A percentile compares a stretch with the other conserved stretches of the same genome.
phyloP scores from a whole-genome alignment of 2,888 invertebrate genomes.

The Sarcophaga subvicina region DNA sequence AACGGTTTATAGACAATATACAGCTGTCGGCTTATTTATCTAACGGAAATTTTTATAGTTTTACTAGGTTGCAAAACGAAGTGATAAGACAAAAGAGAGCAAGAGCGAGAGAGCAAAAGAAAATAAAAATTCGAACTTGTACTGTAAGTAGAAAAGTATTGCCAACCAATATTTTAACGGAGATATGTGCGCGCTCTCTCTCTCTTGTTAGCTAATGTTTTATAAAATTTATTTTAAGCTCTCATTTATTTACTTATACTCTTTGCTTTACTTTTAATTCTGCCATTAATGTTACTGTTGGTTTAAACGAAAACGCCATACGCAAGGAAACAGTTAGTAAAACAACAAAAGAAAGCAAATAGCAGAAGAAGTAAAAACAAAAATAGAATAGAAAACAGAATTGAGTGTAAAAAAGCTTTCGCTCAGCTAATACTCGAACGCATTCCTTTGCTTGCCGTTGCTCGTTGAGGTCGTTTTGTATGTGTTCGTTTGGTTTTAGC shows the following conservation, averaged over 20 bases:
- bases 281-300: constrained; percentile 21
- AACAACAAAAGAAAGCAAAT: constrained; percentile 46
- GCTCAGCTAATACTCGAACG: constrained; percentile 75
- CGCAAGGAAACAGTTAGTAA: constrained; percentile 33
- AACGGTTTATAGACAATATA: constrained; percentile 44
- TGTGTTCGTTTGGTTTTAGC: constrained; percentile 54
- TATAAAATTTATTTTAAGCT: background rate
- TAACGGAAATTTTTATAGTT: constrained; percentile 50
- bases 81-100: background rate
- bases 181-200: background rate
- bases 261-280: background rate
- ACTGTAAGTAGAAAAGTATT: constrained; percentile 25
- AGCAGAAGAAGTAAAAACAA: constrained; percentile 14
- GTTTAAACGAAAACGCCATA: constrained; percentile 39
- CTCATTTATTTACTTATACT: constrained; percentile 21
- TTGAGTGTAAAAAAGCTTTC: constrained; percentile 66
- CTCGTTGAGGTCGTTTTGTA: constrained; percentile 55
- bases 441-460: constrained; percentile 72
- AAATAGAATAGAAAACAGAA: constrained; percentile 30
- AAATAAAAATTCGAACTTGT: background rate
- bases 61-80: constrained; percentile 47
- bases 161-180: constrained; percentile 32
- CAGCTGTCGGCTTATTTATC: constrained; percentile 52
- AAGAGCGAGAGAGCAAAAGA: background rate
- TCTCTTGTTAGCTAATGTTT: background rate